These are phyloP conservation scores for Hypomesus transpacificus DNA, from an alignment of 2,113 vertebrate genomes.

Conservation along the genomic window DNA sequence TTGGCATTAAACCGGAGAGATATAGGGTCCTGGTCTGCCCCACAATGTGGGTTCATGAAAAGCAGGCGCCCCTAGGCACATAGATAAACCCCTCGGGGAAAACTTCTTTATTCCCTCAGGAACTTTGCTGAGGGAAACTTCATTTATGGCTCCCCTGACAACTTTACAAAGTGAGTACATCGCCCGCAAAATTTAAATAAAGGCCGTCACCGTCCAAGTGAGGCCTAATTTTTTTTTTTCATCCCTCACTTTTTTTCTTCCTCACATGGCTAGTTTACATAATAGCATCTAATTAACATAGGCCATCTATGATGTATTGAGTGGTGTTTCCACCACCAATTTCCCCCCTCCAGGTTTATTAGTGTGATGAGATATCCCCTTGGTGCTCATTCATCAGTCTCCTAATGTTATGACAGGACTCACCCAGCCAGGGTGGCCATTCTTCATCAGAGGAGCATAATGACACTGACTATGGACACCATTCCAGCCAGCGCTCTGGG, in stretches of 20 bases:
- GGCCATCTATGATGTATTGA: conserved; percentile 54
- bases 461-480: no score
- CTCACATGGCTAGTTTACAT: conserved; percentile 61
- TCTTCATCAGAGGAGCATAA: conserved; percentile 39
- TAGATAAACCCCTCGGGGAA: background rate
- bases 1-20: background rate
- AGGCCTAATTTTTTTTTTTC: conserved; percentile 32
- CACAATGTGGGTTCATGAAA: background rate
- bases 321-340: conserved; percentile 51
- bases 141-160: conserved; percentile 40
- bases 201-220: conserved; percentile 23
- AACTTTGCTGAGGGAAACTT: conserved; percentile 21
- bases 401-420: conserved; percentile 59
- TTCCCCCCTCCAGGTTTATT: conserved; percentile 46
- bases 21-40: background rate
- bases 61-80: background rate
- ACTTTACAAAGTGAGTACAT: conserved; percentile 40
- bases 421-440: conserved; percentile 47
- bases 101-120: conserved; percentile 15
- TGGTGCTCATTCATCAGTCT: conserved; percentile 61
- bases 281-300: conserved; percentile 62
- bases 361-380: conserved; percentile 43
- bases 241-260: conserved; percentile 21
- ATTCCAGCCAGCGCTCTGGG: no score
- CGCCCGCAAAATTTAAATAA: conserved; percentile 47